Base-by-base conservation (phyloP, 2,888 invertebrate genomes). In the Lucinisca nassula region DNA sequence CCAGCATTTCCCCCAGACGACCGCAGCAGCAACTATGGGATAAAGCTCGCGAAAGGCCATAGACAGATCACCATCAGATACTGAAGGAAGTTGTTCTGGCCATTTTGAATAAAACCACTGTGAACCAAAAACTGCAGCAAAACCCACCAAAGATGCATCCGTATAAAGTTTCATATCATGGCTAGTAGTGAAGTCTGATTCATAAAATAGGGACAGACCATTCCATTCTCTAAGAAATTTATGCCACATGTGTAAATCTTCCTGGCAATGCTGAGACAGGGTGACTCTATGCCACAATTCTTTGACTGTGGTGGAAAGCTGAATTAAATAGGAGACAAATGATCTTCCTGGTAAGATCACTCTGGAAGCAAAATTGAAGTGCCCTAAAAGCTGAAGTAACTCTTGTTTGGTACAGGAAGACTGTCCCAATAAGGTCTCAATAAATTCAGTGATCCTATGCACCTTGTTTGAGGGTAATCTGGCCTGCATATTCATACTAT, bases 401-500 rank as follows among this genome's bases (percentile, higher is more conserved):
- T 61, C 61, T 61, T 10, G 27, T 30, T 61, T 61, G 24, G 61
- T 30, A 61, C 30, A 61, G 3, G 27, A 10, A 4, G 3, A 10
- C 17, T 17, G 3, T 30, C 30, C 61, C 30, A 61, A 27, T 4
- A 61, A 61, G 27, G 27, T 61, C 27, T 61, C 61, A 27, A 61
- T 27, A 30, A 61, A 27, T 4, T 27, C 30, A 10, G 27, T 61
- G 17, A 89, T 88, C 32, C 85, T 67, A 17, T 70, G 17, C 14
- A 81, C 30, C 58, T 90, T 90, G 6, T 88, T 84, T 1, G 2
- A 8, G 17, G 88, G 86, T 14, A 89, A 72, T 32, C 73, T 73
- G 3, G 87, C 85, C 55, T 83, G 37, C 79, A 90, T 86, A 30
- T 80, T 40, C 8, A 51, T 51, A 6, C 89, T 79, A 76, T 92